Conservation (phyloP, 2,888 invertebrate genomes). For the Meiosimyza platycephala region DNA sequence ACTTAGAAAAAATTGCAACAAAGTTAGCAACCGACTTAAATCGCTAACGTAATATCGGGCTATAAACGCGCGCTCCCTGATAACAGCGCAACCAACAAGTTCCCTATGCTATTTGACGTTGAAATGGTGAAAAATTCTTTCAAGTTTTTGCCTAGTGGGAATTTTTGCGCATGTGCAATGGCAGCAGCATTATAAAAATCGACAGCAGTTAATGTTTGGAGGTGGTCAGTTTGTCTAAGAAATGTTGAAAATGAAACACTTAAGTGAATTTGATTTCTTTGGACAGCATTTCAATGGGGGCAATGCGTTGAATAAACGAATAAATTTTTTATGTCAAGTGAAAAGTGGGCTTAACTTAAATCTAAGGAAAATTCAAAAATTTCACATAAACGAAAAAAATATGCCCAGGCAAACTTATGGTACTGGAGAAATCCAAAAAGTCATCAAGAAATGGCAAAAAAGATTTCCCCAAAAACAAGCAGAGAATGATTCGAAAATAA, state of each 20-base stretch:
- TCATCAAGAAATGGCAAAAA: no score
- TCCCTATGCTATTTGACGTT: background rate
- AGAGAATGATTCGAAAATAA: no score
- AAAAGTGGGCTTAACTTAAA: no score
- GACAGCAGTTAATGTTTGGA: background rate
- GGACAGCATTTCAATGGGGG: no score
- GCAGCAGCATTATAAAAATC: background rate
- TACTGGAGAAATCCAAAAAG: no score
- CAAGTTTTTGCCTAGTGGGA: background rate
- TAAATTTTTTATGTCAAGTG: no score
- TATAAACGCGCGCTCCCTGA: constrained; percentile 12
- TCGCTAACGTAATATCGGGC: background rate
- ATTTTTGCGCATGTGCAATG: background rate
- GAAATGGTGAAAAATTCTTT: background rate
- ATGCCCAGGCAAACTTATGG: no score
- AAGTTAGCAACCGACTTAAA: constrained; percentile 13
- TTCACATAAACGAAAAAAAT: no score
- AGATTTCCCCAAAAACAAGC: no score
- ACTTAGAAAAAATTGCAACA: background rate
- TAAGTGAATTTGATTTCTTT: no score
- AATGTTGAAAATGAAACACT: background rate
- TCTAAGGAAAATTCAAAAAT: no score
- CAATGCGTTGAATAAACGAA: no score
- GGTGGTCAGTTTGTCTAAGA: background rate
- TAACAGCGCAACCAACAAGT: constrained; percentile 10